Evolutionary conservation across 2,888 invertebrate species (phyloP), one percentile per base, ranked within the genome.

Genomic region (Ctena decussata): DNA sequence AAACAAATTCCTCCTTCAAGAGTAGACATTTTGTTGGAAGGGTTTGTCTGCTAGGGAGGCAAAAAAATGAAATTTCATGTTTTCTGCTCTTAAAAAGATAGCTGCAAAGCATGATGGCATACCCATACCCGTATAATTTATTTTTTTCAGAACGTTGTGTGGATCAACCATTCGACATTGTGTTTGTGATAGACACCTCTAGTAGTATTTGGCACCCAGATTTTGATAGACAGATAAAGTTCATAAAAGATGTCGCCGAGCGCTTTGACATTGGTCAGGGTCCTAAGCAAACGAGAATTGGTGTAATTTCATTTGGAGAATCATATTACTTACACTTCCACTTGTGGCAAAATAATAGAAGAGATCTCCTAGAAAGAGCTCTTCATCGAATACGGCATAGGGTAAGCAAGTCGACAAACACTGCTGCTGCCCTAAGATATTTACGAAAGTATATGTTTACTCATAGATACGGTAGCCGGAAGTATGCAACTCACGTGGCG

Each of bases 181-280:
- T 91, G 27, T 92, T 93, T 77, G 78, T 90, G n/a, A 81, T 93
- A 46, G 93, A 93, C 81, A 85, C 89, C 0, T 92, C 93, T 6
- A 89, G 90, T 71, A 91, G 91, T 74, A 90, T 93, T 6, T 91
- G 90, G 89, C 77, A 76, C 46, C 87, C 86, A 1, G 90, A 93
- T 79, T 94, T 93, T 78, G 76, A 89, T 5, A 85, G 84, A 11
- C 90, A 91, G 65, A 49, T 91, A 1, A 49, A 82, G 53, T 93
- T 93, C 60, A 87, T 91, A 11, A 82, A 82, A 24, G 85, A 90
- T 39, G 82, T 92, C 39, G 69, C 91, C 15, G 77, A 84, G 12
- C 79, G 86, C 71, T 90, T 92, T 39, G 87, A 90, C 32, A 80
- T 91, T 0, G 91, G 91, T 0, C 84, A 82, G 18, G 80, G 82